These are phyloP conservation scores for Tribolium castaneum DNA, from an alignment of 1,140 invertebrate species.

Conservation along the genomic window DNA sequence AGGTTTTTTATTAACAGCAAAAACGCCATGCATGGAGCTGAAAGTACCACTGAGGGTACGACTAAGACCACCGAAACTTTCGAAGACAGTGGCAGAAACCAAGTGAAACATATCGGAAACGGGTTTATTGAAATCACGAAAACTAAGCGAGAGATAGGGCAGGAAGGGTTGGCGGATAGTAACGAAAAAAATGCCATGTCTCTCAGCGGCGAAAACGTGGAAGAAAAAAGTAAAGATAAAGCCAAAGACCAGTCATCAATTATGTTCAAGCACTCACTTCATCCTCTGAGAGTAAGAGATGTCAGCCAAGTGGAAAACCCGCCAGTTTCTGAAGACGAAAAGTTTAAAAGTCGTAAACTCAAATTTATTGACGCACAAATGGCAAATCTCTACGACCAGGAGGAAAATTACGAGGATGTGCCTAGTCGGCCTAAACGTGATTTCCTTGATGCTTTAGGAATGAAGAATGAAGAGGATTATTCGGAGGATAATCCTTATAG, in stretches of 20 bases:
- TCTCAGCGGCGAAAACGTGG: background rate
- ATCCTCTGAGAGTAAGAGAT: background rate
- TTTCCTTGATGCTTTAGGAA: constrained; percentile 18
- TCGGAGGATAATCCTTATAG: constrained; percentile 14
- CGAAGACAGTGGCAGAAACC: background rate
- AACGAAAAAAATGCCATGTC: background rate
- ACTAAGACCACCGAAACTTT: background rate
- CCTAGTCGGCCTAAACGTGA: background rate
- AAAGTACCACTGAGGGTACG: background rate
- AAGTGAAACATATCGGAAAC: background rate
- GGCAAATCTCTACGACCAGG: background rate
- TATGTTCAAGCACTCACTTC: background rate
- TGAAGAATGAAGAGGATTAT: constrained; percentile 30
- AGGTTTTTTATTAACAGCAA: background rate
- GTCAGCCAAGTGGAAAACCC: background rate
- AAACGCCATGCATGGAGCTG: background rate
- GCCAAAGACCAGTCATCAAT: background rate
- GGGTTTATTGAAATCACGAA: constrained; percentile 1
- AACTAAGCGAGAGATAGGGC: background rate
- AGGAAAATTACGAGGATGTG: constrained; percentile 8
- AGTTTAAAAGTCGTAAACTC: background rate
- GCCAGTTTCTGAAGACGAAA: background rate
- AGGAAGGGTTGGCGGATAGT: background rate
- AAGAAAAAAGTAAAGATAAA: background rate
- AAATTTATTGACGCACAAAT: constrained; percentile 14